phyloP scores from a whole-genome alignment of 2,113 vertebrate species.

The Machaerirhynchus nigripectus region DNA sequence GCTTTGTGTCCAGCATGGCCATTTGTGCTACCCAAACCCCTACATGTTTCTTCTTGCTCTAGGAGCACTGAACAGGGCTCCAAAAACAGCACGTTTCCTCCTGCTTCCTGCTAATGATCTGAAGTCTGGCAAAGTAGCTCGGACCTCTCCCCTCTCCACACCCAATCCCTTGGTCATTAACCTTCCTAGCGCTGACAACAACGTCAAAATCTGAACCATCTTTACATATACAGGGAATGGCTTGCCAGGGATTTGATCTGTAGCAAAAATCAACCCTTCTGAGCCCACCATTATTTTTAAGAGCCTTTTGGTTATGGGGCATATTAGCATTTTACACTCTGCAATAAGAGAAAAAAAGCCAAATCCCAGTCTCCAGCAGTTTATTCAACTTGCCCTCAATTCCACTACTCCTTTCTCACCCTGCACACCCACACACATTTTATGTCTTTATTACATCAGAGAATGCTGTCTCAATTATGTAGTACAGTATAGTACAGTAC shows the following conservation, averaged over 20 bases:
- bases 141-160: conserved; percentile 62
- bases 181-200: conserved; percentile 42
- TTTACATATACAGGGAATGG: conserved; percentile 3
- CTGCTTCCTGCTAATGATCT: conserved; percentile 29
- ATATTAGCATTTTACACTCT: conserved; percentile 1
- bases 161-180: conserved; percentile 65
- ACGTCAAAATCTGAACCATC: conserved; percentile 49
- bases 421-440: conserved; percentile 20
- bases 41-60: neutral
- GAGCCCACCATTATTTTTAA: conserved; percentile 18
- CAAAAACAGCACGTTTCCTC: conserved; percentile 16
- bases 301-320: neutral
- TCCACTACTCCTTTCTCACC: neutral
- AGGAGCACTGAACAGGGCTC: neutral
- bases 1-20: neutral
- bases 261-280: conserved; percentile 19
- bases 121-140: conserved; percentile 42
- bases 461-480: conserved; percentile 45
- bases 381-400: conserved; percentile 37
- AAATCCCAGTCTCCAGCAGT: neutral
- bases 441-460: conserved; percentile 59
- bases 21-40: neutral
- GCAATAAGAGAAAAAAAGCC: neutral
- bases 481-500: conserved; percentile 21
- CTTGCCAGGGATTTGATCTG: conserved; percentile 21